Conservation (phyloP, 2,797 vertebrate genomes). For the Sciurus vulgaris region DNA sequence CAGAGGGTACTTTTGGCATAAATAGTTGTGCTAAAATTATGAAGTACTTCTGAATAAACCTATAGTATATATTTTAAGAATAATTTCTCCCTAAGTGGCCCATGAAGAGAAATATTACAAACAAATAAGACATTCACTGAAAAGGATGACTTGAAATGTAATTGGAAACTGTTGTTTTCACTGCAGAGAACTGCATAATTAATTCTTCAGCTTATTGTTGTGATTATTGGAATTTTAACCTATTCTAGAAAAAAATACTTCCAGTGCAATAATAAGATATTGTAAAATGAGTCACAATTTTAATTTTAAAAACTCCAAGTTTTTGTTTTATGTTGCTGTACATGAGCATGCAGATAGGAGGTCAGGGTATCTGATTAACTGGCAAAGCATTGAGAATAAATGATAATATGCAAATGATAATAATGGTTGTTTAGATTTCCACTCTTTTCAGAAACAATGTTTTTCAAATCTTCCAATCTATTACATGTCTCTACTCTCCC, state of each 20-base stretch:
- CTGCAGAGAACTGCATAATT: background rate
- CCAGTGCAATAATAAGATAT: background rate
- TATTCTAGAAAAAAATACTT: background rate
- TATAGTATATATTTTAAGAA: background rate
- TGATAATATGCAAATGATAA: background rate
- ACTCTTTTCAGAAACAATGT: background rate
- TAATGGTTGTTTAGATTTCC: background rate
- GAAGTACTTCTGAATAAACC: conserved; percentile 38
- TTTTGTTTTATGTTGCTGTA: background rate
- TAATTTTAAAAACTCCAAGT: background rate
- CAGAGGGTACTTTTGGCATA: background rate
- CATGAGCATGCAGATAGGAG: background rate
- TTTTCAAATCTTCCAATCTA: background rate
- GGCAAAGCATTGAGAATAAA: too few relatives aligned
- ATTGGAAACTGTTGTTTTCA: background rate
- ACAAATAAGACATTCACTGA: conserved; percentile 1
- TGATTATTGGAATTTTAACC: conserved; percentile 44
- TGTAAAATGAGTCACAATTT: background rate
- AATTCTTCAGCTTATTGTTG: conserved; percentile 30
- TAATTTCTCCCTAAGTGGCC: background rate
- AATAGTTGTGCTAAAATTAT: background rate
- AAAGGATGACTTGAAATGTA: background rate
- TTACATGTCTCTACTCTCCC: background rate
- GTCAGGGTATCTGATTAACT: too few relatives aligned
- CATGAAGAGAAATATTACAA: conserved; percentile 53